Percentiles rank a stretch among this genome's conserved stretches.
Conservation (phyloP, 2,888 invertebrate genomes). For the Eurytoma adleriae region DNA sequence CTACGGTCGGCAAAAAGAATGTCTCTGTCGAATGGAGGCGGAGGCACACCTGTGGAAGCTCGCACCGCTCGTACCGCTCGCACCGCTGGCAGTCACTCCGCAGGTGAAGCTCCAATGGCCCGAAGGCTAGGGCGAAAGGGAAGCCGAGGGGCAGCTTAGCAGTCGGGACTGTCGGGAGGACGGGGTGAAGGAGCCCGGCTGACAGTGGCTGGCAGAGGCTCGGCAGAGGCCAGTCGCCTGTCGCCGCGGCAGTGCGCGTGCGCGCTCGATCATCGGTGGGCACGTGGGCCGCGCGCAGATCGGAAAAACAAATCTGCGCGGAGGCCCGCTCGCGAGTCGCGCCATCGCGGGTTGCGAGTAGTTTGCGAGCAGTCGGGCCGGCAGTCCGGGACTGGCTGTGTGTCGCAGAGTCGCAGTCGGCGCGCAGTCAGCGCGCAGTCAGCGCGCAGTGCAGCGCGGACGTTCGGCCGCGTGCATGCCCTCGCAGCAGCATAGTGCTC, state of each 20-base stretch:
- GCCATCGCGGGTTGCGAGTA: neutral
- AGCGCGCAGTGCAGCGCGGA: constrained; percentile 47
- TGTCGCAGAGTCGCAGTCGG: neutral
- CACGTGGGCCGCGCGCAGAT: constrained; percentile 18
- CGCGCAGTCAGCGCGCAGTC: neutral
- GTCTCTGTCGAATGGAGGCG: too few species aligned
- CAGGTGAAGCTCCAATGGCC: neutral
- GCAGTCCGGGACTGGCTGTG: neutral
- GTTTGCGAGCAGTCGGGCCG: neutral
- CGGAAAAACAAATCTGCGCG: constrained; percentile 30
- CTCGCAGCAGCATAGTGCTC: constrained; percentile 21
- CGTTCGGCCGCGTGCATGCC: constrained; percentile 45
- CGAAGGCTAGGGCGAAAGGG: neutral
- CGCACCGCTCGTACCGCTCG: neutral
- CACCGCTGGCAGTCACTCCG: neutral
- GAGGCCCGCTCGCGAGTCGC: neutral
- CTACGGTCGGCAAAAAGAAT: neutral
- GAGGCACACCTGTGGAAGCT: neutral
- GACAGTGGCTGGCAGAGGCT: neutral
- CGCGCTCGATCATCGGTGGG: constrained; percentile 42
- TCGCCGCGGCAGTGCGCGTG: constrained; percentile 25
- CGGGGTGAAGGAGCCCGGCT: neutral
- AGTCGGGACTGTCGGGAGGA: neutral
- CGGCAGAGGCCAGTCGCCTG: neutral
- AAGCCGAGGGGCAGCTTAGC: neutral